phyloP scores from a whole-genome alignment of 92 coral and sea anemone genomes.

The Pocillopora grandis region DNA sequence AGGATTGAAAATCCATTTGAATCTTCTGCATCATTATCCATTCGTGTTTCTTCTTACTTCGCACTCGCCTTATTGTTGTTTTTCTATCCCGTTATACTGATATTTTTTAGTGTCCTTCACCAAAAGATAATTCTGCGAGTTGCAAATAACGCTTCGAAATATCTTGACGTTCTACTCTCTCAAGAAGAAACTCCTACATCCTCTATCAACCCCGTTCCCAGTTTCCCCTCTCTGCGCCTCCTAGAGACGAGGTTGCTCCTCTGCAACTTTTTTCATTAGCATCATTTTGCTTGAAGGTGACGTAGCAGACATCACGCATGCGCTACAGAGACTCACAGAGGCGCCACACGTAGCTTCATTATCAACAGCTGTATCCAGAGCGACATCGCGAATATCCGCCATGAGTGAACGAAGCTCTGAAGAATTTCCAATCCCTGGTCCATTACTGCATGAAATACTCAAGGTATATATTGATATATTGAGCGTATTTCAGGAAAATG shows the following conservation, averaged over 20 bases:
- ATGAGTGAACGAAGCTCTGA: constrained; percentile 64
- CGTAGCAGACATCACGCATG: constrained; percentile 86
- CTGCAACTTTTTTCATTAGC: neutral
- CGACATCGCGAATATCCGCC: constrained; percentile 83
- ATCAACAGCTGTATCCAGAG: constrained; percentile 92
- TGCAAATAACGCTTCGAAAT: no score
- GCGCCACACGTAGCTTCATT: constrained; percentile 84
- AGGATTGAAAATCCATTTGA: no score
- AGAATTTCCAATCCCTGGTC: constrained; percentile 82
- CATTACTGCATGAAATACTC: constrained; percentile 70
- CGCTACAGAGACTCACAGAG: constrained; percentile 88
- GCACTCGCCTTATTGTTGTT: no score
- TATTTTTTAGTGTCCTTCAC: no score
- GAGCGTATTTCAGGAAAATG: no score
- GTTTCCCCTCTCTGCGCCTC: neutral
- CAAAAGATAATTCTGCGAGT: no score
- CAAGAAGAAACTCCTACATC: no score
- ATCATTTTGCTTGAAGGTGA: constrained; percentile 34
- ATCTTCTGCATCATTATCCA: no score
- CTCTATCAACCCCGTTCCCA: no score
- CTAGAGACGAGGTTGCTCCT: neutral
- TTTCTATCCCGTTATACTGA: no score
- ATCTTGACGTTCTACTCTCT: no score
- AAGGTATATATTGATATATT: constrained; percentile 48
- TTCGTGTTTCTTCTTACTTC: no score